phyloP scores from a whole-genome alignment of 1,140 invertebrate genomes.

The Plutomurus gul region DNA sequence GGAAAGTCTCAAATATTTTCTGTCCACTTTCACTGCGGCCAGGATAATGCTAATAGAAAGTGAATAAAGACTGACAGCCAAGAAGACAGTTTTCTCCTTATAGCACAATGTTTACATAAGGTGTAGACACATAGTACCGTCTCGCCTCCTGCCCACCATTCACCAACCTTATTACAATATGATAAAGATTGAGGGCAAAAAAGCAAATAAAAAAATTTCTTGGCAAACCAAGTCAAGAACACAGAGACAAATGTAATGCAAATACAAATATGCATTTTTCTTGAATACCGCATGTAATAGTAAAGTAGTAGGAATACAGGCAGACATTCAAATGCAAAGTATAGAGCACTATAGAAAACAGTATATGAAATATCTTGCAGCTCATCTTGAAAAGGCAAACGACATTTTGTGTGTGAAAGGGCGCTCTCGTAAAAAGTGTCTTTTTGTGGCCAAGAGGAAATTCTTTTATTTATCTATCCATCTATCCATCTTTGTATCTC shows the following conservation, averaged over 20 bases:
- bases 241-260: background rate
- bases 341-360: background rate
- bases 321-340: background rate
- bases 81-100: too few relatives aligned
- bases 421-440: constrained; percentile 16
- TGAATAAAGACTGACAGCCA: too few relatives aligned
- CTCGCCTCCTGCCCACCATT: too few relatives aligned
- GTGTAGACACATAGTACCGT: too few relatives aligned
- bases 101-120: too few relatives aligned
- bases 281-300: background rate
- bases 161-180: constrained; percentile 30
- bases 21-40: too few relatives aligned
- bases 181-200: constrained; percentile 7
- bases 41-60: too few relatives aligned
- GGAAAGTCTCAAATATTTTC: too few relatives aligned
- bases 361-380: background rate
- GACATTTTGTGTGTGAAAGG: constrained; percentile 8
- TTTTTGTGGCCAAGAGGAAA: constrained; percentile 14
- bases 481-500: constrained; percentile 6
- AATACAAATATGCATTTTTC: constrained; percentile 26
- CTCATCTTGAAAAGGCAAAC: background rate
- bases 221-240: background rate
- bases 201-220: constrained; percentile 4
- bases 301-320: background rate
- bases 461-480: constrained; percentile 26